Base-by-base conservation (phyloP, 92 coral and sea anemone species). In the Umimayanthus chanpuru region DNA sequence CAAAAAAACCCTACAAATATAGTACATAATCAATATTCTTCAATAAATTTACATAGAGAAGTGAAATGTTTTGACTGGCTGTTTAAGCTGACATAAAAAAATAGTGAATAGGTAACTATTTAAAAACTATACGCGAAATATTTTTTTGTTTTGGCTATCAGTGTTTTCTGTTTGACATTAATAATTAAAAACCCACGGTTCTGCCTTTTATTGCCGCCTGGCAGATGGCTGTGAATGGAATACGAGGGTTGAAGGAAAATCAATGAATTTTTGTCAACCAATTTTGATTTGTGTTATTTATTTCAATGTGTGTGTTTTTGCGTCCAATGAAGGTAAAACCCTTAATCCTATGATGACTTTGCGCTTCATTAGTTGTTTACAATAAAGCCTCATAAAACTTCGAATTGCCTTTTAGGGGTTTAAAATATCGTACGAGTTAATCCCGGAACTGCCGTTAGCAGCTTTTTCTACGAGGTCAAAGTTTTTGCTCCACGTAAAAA, bases 311-410 rank as follows among this genome's bases (percentile, higher is more conserved):
- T 58, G 39, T 66, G 53, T 83, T 36, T 21, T 32, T 6, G 6
- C 40, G 26, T 16, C 66, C 77, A 83, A 70, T 83, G 20, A 44
- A 16, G 47, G 79, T 43, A 28, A 43, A 16, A 83, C 6, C 9
- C n/a, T 70, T 83, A 68, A 68, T 43, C 61, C 43, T 28, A 28
- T 83, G 77, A 70, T 70, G 56, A 70, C 40, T 70, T 70, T 43
- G 18, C n/a, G 65, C 32, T 28, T 82, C 58, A 66, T 65, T 40
- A 20, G n/a, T 82, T 82, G 86, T 83, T 83, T 83, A 83, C 66
- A 83, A 8, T 83, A 70, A 6, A 30, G 58, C 77, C 21, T 50
- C 78, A 83, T 68, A 67, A 68, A 68, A 26, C 76, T n/a, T 28
- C 41, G 26, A 70, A 43, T 29, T 68, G 77, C 77, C 61, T 70